Evolutionary conservation across 2,113 vertebrate species (phyloP).

Genomic region (Beaufortia kweichowensis): DNA sequence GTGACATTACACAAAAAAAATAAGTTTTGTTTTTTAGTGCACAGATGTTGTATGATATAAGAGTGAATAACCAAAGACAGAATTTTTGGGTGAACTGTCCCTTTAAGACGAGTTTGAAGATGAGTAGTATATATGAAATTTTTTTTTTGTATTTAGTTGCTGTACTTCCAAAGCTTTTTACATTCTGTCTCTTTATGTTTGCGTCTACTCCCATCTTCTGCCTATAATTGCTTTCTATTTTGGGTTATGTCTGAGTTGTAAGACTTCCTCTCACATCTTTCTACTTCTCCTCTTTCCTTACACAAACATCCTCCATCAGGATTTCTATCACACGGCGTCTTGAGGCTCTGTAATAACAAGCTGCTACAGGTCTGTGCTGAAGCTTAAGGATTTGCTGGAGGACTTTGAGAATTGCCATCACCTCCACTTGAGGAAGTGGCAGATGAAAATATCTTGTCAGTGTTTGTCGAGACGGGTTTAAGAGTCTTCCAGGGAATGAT

Average conservation of each 20-base stretch:
- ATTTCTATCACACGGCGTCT: neutral
- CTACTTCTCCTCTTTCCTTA: slow-evolving; percentile 62
- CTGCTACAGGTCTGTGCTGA: slow-evolving; percentile 12
- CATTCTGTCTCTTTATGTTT: slow-evolving; percentile 36
- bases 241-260: slow-evolving; percentile 41
- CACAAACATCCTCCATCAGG: neutral
- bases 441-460: slow-evolving; percentile 14
- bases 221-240: slow-evolving; percentile 72
- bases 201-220: slow-evolving; percentile 50
- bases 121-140: neutral
- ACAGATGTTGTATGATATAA: too few species aligned
- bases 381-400: slow-evolving; percentile 18
- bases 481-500: neutral
- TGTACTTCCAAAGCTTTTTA: slow-evolving; percentile 15
- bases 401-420: neutral
- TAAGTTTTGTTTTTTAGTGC: too few species aligned
- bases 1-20: too few species aligned
- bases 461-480: neutral
- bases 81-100: too few species aligned
- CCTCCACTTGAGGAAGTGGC: slow-evolving; percentile 10
- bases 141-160: slow-evolving; percentile 5
- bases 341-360: slow-evolving; percentile 23
- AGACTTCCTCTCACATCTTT: slow-evolving; percentile 78
- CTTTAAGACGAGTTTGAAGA: too few species aligned
- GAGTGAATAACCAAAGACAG: too few species aligned